phyloP scores from a whole-genome alignment of 2,888 invertebrate genomes.

The Troides helena region DNA sequence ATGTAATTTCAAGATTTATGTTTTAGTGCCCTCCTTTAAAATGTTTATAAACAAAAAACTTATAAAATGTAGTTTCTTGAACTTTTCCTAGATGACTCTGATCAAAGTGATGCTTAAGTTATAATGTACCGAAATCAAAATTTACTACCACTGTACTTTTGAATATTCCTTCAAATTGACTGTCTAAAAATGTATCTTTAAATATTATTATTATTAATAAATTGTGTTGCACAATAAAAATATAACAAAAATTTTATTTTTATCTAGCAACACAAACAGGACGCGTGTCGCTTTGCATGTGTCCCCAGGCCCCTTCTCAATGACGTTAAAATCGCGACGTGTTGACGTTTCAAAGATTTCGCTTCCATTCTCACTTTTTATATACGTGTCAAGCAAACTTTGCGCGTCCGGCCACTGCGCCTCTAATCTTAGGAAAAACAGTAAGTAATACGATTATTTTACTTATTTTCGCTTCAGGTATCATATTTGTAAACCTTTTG shows the following conservation, averaged over 20 bases:
- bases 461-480: slow-evolving; percentile 27
- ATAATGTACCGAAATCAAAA: neutral
- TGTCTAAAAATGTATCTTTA: neutral
- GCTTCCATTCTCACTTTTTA: slow-evolving; percentile 64
- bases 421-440: slow-evolving; percentile 72
- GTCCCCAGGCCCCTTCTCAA: slow-evolving; percentile 24
- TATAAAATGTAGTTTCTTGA: neutral
- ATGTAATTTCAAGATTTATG: neutral
- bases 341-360: slow-evolving; percentile 41
- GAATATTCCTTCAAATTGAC: neutral
- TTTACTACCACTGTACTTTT: neutral
- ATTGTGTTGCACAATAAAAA: neutral
- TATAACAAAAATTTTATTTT: slow-evolving; percentile 14
- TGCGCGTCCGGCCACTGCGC: slow-evolving; percentile 67
- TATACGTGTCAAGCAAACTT: slow-evolving; percentile 75
- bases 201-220: neutral
- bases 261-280: slow-evolving; percentile 39
- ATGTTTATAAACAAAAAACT: neutral
- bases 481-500: slow-evolving; percentile 13
- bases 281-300: slow-evolving; percentile 45
- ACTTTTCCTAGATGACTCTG: slow-evolving; percentile 8
- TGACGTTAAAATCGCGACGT: slow-evolving; percentile 44
- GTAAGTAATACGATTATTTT: slow-evolving; percentile 59
- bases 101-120: neutral
- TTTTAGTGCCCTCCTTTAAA: neutral